phyloP scores from a whole-genome alignment of 37 sponge, comb jelly and placozoan genomes.

The Bolinopsis microptera region DNA sequence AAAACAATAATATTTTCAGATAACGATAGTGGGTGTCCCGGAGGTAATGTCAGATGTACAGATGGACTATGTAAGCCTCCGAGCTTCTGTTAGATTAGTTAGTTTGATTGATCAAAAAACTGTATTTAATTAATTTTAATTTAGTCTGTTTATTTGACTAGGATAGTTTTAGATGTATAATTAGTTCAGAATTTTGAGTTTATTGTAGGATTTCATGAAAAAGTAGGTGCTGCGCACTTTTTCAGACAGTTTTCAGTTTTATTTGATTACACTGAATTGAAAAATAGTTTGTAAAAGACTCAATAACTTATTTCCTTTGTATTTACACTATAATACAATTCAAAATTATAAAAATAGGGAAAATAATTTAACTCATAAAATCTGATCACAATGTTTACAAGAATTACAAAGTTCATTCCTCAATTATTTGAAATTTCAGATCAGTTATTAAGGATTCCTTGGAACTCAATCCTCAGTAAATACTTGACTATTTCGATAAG shows the following conservation, averaged over 20 bases:
- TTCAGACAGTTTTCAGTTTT: not conserved
- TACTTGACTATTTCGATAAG: too few species aligned
- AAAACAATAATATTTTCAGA: not conserved
- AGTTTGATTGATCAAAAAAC: not conserved
- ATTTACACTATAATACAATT: not conserved
- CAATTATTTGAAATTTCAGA: not conserved
- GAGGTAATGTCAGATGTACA: conserved; percentile 9
- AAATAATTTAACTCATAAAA: not conserved
- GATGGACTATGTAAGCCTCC: conserved; percentile 28
- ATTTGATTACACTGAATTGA: not conserved
- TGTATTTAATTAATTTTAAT: not conserved
- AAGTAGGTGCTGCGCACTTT: not conserved
- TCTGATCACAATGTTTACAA: not conserved
- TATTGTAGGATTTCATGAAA: not conserved
- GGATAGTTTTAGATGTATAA: not conserved
- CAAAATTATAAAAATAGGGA: not conserved
- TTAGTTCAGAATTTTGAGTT: not conserved
- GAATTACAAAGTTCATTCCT: too few species aligned
- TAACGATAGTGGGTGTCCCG: not conserved
- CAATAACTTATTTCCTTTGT: not conserved
- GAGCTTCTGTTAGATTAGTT: conserved; percentile 26
- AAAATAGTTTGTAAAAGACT: not conserved
- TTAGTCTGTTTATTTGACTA: not conserved
- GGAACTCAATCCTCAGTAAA: too few species aligned
- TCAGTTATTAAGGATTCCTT: too few species aligned